Evolutionary conservation across 2,888 invertebrate genomes (phyloP).

Genomic region (Pseudococcus longispinus): DNA sequence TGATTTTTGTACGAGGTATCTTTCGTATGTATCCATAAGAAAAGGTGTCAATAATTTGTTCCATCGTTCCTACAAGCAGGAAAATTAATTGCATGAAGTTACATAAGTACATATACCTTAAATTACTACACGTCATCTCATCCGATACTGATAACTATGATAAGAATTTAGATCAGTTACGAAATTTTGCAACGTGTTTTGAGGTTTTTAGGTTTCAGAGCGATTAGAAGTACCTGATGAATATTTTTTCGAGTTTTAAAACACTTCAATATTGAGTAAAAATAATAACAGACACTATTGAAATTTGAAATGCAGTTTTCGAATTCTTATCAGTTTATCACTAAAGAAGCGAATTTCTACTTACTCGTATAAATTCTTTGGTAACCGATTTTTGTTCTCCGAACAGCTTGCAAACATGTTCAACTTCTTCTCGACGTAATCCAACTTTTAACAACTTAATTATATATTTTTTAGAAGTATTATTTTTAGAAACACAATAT

Average conservation of each 20-base stretch:
- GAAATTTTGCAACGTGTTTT: not conserved
- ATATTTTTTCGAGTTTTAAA: not conserved
- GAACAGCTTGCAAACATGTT: slow-evolving; percentile 48
- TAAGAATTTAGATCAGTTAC: not conserved
- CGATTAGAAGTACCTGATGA: not conserved
- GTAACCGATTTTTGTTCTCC: slow-evolving; percentile 33
- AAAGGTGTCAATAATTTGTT: not conserved
- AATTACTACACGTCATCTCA: not conserved
- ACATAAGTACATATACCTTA: not conserved
- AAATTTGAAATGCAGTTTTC: too few species aligned
- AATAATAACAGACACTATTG: too few species aligned
- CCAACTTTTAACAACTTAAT: slow-evolving; percentile 41
- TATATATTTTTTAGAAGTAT: slow-evolving; percentile 47
- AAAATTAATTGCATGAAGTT: not conserved
- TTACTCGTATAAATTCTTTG: slow-evolving; percentile 23
- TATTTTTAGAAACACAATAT: slow-evolving; percentile 52
- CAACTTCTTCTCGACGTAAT: slow-evolving; percentile 47
- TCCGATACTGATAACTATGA: not conserved
- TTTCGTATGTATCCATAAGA: slow-evolving; percentile 39
- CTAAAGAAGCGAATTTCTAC: not conserved
- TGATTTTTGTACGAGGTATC: slow-evolving; percentile 25
- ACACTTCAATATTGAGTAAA: not conserved
- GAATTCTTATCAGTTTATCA: not conserved
- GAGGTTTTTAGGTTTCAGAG: not conserved
- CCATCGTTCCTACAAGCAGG: slow-evolving; percentile 29